Evolutionary conservation across 2,797 vertebrate genomes (phyloP).

Genomic region (Nyctalus aviator): DNA sequence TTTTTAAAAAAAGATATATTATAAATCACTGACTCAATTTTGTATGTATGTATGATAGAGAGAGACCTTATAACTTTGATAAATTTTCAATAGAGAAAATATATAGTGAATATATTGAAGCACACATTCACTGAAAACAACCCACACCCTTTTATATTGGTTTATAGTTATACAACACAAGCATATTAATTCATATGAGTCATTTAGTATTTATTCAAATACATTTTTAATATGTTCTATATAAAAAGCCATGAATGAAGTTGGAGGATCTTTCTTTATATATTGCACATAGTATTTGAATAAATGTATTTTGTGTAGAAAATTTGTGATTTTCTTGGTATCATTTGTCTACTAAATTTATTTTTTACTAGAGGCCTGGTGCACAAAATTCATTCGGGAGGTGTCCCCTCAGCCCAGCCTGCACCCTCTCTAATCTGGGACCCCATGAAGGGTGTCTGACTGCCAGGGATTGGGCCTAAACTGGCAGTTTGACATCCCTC

Average conservation of each 20-base stretch:
- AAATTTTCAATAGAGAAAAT: conserved; percentile 1
- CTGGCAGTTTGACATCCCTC: too few species aligned
- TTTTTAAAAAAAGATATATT: background rate
- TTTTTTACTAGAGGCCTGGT: too few species aligned
- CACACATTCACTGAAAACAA: background rate
- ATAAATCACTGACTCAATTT: background rate
- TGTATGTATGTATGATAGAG: background rate
- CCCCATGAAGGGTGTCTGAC: too few species aligned
- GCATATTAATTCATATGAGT: background rate
- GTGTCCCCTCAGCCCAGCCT: too few species aligned
- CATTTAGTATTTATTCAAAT: background rate
- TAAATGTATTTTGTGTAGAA: conserved; percentile 23
- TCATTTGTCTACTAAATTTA: background rate
- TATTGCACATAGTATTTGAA: background rate
- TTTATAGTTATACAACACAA: background rate
- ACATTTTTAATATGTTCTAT: background rate
- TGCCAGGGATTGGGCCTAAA: too few species aligned
- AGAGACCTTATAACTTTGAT: background rate
- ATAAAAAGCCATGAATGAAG: background rate
- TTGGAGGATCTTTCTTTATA: background rate
- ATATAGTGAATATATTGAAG: background rate
- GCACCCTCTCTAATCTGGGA: too few species aligned
- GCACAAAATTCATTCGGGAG: too few species aligned
- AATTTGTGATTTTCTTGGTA: background rate
- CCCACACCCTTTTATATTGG: background rate